Percentiles rank a stretch among this genome's conserved stretches.
Evolutionary conservation across 2,888 invertebrate genomes (phyloP).

Genomic region (Pollenia angustigena): DNA sequence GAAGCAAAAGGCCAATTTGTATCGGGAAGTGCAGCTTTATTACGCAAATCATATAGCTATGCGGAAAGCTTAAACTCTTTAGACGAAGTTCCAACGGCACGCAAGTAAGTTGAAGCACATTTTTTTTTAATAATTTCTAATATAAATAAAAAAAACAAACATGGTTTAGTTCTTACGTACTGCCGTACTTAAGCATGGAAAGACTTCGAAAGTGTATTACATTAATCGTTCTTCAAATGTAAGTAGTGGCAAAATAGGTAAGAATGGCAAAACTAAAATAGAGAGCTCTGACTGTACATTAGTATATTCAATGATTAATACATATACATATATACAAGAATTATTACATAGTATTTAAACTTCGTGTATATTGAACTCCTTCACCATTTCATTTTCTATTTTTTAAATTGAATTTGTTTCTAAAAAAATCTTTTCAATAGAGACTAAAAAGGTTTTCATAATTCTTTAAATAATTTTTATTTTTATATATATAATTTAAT

Average conservation of each 20-base stretch:
- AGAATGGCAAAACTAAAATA: background rate
- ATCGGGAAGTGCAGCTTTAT: background rate
- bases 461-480: constrained; percentile 9
- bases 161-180: background rate
- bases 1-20: constrained; percentile 5
- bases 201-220: background rate
- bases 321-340: background rate
- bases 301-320: constrained; percentile 2
- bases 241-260: no score
- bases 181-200: background rate
- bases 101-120: background rate
- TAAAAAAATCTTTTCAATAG: background rate
- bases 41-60: background rate
- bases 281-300: background rate
- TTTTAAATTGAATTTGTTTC: background rate
- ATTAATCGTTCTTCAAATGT: no score
- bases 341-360: background rate
- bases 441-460: constrained; percentile 1
- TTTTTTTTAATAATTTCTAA: background rate
- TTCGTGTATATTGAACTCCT: background rate
- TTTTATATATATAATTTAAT: no score
- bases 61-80: background rate
- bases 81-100: constrained; percentile 3
- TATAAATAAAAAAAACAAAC: background rate
- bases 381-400: background rate